These are phyloP conservation scores for Bovichtus variegatus DNA, from an alignment of 2,797 vertebrate genomes.

Conservation along the genomic window DNA sequence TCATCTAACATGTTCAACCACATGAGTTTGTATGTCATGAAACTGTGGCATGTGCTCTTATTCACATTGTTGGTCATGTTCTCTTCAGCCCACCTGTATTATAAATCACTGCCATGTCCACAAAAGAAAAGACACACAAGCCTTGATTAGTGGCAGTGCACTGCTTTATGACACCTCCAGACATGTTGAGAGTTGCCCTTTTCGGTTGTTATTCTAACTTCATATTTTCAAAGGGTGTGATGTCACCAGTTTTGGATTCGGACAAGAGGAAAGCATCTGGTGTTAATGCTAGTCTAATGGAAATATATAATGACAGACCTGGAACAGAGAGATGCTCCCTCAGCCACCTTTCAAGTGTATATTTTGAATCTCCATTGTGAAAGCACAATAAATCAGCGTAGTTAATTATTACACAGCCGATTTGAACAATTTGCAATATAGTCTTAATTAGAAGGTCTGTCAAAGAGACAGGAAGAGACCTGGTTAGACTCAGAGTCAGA, in stretches of 20 bases:
- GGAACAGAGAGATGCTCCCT: constrained; percentile 33
- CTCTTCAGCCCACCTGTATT: constrained; percentile 54
- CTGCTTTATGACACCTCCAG: constrained; percentile 56
- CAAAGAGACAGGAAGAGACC: constrained; percentile 43
- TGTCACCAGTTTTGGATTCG: constrained; percentile 66
- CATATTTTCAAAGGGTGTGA: constrained; percentile 61
- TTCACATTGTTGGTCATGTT: constrained; percentile 21
- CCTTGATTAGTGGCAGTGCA: constrained; percentile 51
- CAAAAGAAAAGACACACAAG: constrained; percentile 54
- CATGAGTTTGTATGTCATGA: constrained; percentile 16
- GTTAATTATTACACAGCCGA: constrained; percentile 54
- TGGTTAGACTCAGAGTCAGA: constrained; percentile 24
- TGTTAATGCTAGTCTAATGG: constrained; percentile 55
- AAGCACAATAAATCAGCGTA: constrained; percentile 54
- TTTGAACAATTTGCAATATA: constrained; percentile 21
- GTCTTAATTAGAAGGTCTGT: constrained; percentile 69
- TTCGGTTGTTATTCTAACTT: constrained; percentile 58
- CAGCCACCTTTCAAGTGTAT: constrained; percentile 33
- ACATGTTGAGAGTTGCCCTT: constrained; percentile 70
- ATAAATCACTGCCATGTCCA: constrained; percentile 58
- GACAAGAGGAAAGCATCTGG: constrained; percentile 64
- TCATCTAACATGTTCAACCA: constrained; percentile 47
- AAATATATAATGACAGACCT: constrained; percentile 65
- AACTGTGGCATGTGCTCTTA: constrained; percentile 30
- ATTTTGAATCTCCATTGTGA: constrained; percentile 35